phyloP scores from a whole-genome alignment of 23 tunicate species.

The Aplidium turbinatum region DNA sequence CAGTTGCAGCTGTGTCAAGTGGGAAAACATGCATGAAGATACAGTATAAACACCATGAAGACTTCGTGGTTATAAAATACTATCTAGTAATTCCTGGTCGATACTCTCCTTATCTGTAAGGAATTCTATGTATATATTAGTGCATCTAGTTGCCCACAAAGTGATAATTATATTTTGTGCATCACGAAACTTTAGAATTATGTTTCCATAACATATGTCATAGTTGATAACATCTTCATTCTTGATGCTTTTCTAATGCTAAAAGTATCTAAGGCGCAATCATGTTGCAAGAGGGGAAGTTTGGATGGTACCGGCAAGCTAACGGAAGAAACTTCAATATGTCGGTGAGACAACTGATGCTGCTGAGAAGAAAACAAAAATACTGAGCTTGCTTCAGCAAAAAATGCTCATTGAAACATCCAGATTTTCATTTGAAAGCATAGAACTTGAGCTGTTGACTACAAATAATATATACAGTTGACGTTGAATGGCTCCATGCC shows the following conservation, averaged over 20 bases:
- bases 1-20: not conserved
- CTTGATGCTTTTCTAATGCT: too few relatives aligned
- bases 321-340: conserved; percentile 13
- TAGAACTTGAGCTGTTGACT: not conserved
- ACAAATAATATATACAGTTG: not conserved
- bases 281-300: not conserved
- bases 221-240: too few relatives aligned
- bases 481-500: conserved; percentile 8
- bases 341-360: conserved; percentile 9
- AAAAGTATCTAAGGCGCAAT: too few relatives aligned
- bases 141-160: too few relatives aligned
- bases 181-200: too few relatives aligned
- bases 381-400: conserved; percentile 9
- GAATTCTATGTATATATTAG: too few relatives aligned
- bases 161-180: too few relatives aligned
- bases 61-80: too few relatives aligned
- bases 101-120: too few relatives aligned
- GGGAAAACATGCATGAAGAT: not conserved
- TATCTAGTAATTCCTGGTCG: too few relatives aligned
- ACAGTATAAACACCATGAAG: not conserved
- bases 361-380: conserved; percentile 12
- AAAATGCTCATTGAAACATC: conserved; percentile 7
- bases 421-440: not conserved
- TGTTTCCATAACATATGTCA: too few relatives aligned
- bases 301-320: conserved; percentile 16